Evolutionary conservation across 2,113 vertebrate genomes (phyloP).

Genomic region (Bufo bufo): DNA sequence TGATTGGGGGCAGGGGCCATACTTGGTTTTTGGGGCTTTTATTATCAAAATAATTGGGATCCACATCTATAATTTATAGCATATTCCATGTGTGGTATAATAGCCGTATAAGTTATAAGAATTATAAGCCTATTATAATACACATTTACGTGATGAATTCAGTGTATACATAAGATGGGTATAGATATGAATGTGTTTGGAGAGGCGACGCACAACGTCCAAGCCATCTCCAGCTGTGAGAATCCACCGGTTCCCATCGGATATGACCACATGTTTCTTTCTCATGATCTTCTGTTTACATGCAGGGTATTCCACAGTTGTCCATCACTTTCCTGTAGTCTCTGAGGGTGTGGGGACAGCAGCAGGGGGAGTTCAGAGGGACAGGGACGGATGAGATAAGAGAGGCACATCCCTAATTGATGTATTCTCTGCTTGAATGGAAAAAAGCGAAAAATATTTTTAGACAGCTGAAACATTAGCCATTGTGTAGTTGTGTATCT

Average conservation of each 20-base stretch:
- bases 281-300: slow-evolving; percentile 53
- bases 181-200: not conserved
- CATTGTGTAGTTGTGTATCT: not conserved
- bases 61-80: no score
- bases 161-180: not conserved
- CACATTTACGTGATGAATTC: not conserved
- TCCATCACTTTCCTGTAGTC: slow-evolving; percentile 9
- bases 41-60: no score
- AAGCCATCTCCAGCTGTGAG: slow-evolving; percentile 42
- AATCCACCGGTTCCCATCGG: slow-evolving; percentile 45
- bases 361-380: not conserved
- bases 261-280: slow-evolving; percentile 39
- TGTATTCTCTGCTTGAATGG: slow-evolving; percentile 25
- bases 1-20: no score
- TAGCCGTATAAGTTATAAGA: no score
- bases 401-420: slow-evolving; percentile 15
- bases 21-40: no score
- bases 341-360: slow-evolving; percentile 31
- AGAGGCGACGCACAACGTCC: not conserved
- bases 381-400: slow-evolving; percentile 49
- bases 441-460: slow-evolving; percentile 16
- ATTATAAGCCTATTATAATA: no score
- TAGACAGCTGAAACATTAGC: not conserved
- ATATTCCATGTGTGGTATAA: no score
- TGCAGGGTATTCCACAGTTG: not conserved